These are phyloP conservation scores for Drosophila ustulata DNA, from an alignment of 2,888 invertebrate genomes.

Conservation along the genomic window DNA sequence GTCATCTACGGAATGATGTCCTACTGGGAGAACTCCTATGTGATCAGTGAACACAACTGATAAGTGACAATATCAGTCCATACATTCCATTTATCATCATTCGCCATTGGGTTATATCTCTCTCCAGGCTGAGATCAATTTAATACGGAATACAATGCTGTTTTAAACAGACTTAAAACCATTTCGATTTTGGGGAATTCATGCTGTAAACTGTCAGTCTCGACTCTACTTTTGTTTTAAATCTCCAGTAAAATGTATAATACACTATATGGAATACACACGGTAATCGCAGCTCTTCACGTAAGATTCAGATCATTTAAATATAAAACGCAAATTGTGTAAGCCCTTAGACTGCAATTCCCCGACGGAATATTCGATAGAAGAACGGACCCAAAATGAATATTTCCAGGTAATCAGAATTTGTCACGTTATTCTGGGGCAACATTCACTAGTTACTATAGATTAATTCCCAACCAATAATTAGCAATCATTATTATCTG, in stretches of 20 bases:
- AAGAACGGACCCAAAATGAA: not conserved
- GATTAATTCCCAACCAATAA: too few relatives aligned
- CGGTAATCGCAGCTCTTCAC: too few relatives aligned
- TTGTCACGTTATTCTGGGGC: not conserved
- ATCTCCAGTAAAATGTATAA: slow-evolving; percentile 10
- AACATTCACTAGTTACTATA: too few relatives aligned
- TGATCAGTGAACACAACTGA: not conserved
- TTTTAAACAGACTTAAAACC: not conserved
- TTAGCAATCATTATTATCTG: too few relatives aligned
- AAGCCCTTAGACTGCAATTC: not conserved
- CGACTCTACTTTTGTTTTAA: not conserved
- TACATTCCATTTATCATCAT: not conserved
- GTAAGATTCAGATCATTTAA: too few relatives aligned
- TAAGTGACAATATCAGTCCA: not conserved
- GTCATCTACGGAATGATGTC: slow-evolving; percentile 48
- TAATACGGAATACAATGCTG: slow-evolving; percentile 2
- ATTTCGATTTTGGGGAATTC: not conserved
- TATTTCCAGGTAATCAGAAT: not conserved
- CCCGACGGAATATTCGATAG: not conserved
- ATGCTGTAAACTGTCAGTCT: not conserved
- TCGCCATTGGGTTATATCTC: not conserved
- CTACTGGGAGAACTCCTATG: slow-evolving; percentile 52
- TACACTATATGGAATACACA: not conserved
- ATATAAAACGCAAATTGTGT: too few relatives aligned
- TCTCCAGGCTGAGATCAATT: not conserved